Evolutionary conservation across 2,888 invertebrate genomes (phyloP), one percentile per base, ranked within the genome.

Genomic region (Torymus tubicola): DNA sequence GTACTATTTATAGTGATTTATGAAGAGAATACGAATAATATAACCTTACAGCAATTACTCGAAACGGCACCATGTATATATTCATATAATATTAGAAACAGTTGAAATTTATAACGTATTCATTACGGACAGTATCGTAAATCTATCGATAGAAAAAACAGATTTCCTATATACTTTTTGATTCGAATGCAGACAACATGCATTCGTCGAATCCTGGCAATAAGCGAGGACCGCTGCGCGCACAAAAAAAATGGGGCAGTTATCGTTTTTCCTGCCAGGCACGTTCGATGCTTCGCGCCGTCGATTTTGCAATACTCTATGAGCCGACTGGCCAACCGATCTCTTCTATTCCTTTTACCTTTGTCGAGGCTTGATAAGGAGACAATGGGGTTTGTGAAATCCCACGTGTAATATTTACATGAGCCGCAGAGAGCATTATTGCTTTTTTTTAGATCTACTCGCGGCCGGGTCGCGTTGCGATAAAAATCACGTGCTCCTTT

Each of bases 311-410:
- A 82, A 82, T 64, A 60, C 10, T 64, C 55, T 42, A 42, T 42
- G 8, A 8, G 8, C 42, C 8, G 42, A 8, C 42, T 8, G 42
- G 42, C 42, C 24, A 12, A 53, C 31, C 61, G 53, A 75, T 81
- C 75, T 68, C 42, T 42, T 42, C 61, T 21, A 21, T 68, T 64
- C 70, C 55, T 65, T 77, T 53, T 68, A 18, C 64, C 42, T 64
- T 52, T 58, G 63, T 72, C 71, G 70, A 53, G 42, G 57, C 64
- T 65, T 71, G 75, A 82, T 82, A 80, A 80, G 60, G 75, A 82
- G 74, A 82, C 78, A 81, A 82, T 82, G 64, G 75, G 10, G n/a
- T 67, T 82, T 81, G 60, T 50, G 75, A 81, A 80, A 82, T 74
- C 72, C 55, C 74, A 64, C 74, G 78, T 78, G 75, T 78, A 77